phyloP scores from a whole-genome alignment of 2,888 invertebrate species.

The Trichopria drosophilae region DNA sequence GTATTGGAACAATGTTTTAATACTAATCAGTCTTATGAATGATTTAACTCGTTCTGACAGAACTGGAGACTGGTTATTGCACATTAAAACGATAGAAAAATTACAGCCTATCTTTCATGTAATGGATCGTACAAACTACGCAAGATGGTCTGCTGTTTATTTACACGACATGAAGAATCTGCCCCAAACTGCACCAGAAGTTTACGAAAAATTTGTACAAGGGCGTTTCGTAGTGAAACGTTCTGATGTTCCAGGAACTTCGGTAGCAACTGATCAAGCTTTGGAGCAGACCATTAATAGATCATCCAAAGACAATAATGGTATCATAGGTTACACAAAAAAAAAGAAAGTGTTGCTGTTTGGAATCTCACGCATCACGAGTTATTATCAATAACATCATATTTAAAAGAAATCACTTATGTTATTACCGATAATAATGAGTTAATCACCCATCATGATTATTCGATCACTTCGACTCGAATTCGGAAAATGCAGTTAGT shows the following conservation, averaged over 20 bases:
- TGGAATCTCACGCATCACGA: slow-evolving; percentile 3
- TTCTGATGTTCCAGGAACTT: not conserved
- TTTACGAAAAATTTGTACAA: not conserved
- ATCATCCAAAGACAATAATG: slow-evolving; percentile 6
- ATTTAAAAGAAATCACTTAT: not conserved
- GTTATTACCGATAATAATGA: slow-evolving; percentile 1
- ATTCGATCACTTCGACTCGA: not conserved
- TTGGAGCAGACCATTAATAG: not conserved
- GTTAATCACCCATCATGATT: not conserved
- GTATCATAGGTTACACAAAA: slow-evolving; percentile 20
- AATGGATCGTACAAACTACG: no score
- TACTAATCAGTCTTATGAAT: no score
- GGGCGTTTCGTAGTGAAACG: not conserved
- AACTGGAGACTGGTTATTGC: no score
- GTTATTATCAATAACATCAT: not conserved
- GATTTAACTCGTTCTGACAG: no score
- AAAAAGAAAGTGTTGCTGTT: not conserved
- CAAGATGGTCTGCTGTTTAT: no score
- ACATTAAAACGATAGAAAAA: no score
- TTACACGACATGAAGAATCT: no score
- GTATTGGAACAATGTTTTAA: slow-evolving; percentile 7
- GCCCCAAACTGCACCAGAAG: no score
- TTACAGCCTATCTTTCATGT: no score
- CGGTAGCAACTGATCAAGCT: not conserved
- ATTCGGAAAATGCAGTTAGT: slow-evolving; percentile 1